Evolutionary conservation across 1,140 invertebrate genomes (phyloP).

Genomic region (Diabrotica virgifera): DNA sequence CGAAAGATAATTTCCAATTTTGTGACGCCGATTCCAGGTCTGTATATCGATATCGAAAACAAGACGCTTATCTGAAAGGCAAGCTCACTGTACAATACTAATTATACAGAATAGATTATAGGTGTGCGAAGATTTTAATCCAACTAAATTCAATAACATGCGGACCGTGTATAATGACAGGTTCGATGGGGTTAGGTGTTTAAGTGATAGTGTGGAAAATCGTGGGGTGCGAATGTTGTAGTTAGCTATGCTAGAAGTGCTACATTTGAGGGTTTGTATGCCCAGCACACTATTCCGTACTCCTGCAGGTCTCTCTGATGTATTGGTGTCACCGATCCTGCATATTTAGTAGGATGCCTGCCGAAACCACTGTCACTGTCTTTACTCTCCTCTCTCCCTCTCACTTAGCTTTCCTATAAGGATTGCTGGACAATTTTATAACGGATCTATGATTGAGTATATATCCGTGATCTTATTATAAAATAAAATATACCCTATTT

Average conservation of each 20-base stretch:
- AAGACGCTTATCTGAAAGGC: no score
- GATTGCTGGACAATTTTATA: no score
- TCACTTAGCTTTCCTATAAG: no score
- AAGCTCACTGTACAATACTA: no score
- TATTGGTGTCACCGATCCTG: constrained; percentile 37
- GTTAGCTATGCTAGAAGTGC: constrained; percentile 12
- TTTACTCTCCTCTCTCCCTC: neutral
- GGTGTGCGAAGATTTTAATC: neutral
- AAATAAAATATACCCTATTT: no score
- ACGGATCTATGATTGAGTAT: no score
- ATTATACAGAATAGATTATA: no score
- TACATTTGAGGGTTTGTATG: constrained; percentile 26
- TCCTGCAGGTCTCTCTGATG: constrained; percentile 32
- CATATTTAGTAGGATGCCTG: constrained; percentile 32
- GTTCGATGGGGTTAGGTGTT: neutral
- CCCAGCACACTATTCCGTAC: constrained; percentile 25
- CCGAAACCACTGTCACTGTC: constrained; percentile 13
- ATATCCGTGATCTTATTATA: no score
- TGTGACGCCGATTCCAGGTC: no score
- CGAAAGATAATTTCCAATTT: no score
- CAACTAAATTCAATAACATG: neutral
- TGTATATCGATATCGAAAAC: no score
- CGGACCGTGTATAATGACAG: neutral
- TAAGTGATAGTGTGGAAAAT: constrained; percentile 8
- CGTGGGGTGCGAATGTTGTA: constrained; percentile 6